phyloP scores from a whole-genome alignment of 2,888 invertebrate species.

The Stenchaetothrips biformis region DNA sequence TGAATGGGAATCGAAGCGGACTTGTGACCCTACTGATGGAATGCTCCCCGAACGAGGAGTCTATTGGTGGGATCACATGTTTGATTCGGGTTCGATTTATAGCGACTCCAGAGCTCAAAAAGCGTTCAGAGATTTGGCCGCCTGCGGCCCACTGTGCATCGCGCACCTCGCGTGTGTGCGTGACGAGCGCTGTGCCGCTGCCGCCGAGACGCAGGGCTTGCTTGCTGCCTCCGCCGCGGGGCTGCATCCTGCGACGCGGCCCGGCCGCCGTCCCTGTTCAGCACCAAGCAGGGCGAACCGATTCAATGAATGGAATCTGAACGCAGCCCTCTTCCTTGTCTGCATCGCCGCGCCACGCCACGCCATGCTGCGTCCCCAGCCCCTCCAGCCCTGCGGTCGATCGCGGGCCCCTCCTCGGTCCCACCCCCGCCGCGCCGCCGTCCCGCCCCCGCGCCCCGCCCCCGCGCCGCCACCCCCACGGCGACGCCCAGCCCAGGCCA shows the following conservation, averaged over 20 bases:
- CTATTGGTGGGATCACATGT: no score
- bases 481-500: slow-evolving; percentile 40
- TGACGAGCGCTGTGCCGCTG: background rate
- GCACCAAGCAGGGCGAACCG: background rate
- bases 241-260: background rate
- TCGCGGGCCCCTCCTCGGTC: slow-evolving; percentile 40
- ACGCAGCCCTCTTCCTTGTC: no score
- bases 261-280: background rate
- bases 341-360: no score
- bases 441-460: background rate
- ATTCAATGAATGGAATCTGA: no score
- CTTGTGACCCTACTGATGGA: no score
- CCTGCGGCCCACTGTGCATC: no score
- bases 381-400: slow-evolving; percentile 37
- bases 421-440: slow-evolving; percentile 37
- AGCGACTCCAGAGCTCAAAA: no score
- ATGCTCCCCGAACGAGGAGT: no score
- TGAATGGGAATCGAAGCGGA: no score
- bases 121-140: no score
- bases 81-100: no score
- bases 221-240: background rate
- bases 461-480: slow-evolving; percentile 35
- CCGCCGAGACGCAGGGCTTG: background rate
- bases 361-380: background rate
- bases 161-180: background rate